Base-by-base conservation (phyloP, 2,113 vertebrate species). In the Rhynchopsitta pachyrhyncha region DNA sequence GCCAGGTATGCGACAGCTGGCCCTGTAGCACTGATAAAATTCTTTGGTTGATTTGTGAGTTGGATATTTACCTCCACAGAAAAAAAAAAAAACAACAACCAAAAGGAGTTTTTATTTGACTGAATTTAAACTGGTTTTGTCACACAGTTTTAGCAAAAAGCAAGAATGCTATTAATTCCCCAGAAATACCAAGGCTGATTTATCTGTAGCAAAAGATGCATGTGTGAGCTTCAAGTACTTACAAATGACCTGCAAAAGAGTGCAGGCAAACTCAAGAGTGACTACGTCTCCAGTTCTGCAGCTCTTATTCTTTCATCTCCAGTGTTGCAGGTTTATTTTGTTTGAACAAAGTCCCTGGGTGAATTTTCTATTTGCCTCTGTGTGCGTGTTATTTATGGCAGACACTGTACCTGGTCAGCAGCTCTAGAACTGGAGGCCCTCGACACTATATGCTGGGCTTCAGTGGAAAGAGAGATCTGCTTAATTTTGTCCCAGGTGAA, bases 321-420 rank as follows among this genome's bases (percentile, higher is more conserved):
- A 97, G 96, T 98, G 98, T 98, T 98, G 96, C 98, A 98, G 97
- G 97, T 98, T 96, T 97, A 80, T 97, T 96, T 90, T 98, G 96
- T 98, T 89, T 98, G 94, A 97, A 97, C 95, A 96, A 97, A 97
- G 94, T 96, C 95, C 96, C 98, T 98, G 98, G 98, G 98, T 99
- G 98, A 99, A 99, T 99, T 99, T 99, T 99, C 98, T 98, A 98
- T 99, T 99, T 99, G 99, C 99, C 98, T 99, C 98, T 99, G 98
- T 99, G 98, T 99, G 98, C 98, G 97, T 99, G 99, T 99, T 99
- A 99, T 99, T 98, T 98, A 97, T 98, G 98, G 98, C 98, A 99
- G 99, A 99, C 98, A 97, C 97, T 97, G 98, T 98, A 98, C 98
- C 98, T 98, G 98, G 97, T 98, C 99, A 99, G 98, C 99, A 99